Evolutionary conservation across 2,797 vertebrate genomes (phyloP).

Genomic region (Gouania willdenowi): DNA sequence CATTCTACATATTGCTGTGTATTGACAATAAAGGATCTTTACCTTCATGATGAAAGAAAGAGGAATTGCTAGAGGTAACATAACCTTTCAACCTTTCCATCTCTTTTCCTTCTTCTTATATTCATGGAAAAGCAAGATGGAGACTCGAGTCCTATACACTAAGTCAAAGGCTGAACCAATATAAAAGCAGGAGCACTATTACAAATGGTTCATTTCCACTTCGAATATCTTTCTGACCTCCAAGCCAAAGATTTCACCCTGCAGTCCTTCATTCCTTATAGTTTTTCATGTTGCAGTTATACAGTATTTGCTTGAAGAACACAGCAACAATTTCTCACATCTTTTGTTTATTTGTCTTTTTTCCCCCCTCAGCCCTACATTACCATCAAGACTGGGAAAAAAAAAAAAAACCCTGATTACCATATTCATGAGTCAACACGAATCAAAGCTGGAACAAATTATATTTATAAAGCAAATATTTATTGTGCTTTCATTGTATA

Average conservation of each 20-base stretch:
- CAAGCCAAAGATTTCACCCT: background rate
- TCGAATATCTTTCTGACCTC: background rate
- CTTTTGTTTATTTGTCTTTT: background rate
- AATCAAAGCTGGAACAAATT: conserved; percentile 25
- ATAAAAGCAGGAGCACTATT: too few species aligned
- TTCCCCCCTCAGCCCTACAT: conserved; percentile 7
- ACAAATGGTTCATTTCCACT: conserved; percentile 1
- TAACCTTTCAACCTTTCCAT: too few species aligned
- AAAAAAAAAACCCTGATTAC: conserved; percentile 38
- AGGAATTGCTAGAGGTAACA: too few species aligned
- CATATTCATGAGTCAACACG: conserved; percentile 40
- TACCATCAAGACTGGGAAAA: conserved; percentile 37
- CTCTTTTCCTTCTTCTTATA: too few species aligned
- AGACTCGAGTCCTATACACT: too few species aligned
- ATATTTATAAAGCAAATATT: conserved; percentile 26
- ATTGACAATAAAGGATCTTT: too few species aligned
- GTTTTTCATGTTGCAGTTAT: conserved; percentile 1
- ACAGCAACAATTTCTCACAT: background rate
- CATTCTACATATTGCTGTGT: too few species aligned
- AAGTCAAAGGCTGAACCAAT: too few species aligned
- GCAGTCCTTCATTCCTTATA: conserved; percentile 9
- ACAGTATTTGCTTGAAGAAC: background rate
- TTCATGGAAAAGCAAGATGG: too few species aligned
- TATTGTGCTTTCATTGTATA: conserved; percentile 24
- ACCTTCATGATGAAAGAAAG: too few species aligned